Evolutionary conservation across 2,113 vertebrate species (phyloP).

Genomic region (Datnioides undecimradiatus): DNA sequence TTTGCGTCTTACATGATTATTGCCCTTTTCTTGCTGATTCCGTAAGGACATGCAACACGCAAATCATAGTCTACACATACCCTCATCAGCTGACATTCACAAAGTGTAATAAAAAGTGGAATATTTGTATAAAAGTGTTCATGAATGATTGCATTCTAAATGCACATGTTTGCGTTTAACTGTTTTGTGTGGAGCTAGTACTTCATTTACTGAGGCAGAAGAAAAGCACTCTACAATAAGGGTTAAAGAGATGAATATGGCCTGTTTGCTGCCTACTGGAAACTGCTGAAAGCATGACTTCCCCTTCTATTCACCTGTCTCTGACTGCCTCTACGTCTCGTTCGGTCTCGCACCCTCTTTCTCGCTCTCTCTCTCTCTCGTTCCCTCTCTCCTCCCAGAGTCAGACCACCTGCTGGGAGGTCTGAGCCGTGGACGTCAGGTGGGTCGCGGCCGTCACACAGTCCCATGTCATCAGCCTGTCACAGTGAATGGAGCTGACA

Average conservation of each 20-base stretch:
- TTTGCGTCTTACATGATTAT: neutral
- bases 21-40: neutral
- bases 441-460: constrained; percentile 75
- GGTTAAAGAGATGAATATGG: neutral
- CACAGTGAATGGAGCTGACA: constrained; percentile 79
- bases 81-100: neutral
- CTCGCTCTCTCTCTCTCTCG: constrained; percentile 7
- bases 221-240: neutral
- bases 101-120: neutral
- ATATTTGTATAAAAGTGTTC: too few species aligned
- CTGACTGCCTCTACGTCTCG: neutral
- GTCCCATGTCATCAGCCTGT: constrained; percentile 81
- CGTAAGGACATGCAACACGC: neutral
- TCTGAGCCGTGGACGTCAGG: constrained; percentile 70
- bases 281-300: constrained; percentile 23
- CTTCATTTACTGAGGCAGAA: neutral
- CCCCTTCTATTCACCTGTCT: neutral
- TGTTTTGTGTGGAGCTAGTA: neutral
- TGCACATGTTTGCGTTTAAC: too few species aligned
- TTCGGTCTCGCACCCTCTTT: neutral
- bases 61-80: neutral
- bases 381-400: constrained; percentile 24
- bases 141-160: too few species aligned
- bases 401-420: constrained; percentile 76
- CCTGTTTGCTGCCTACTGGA: neutral